These are phyloP conservation scores for Sinohyriopsis cumingii DNA, from an alignment of 2,888 invertebrate species.

Conservation along the genomic window DNA sequence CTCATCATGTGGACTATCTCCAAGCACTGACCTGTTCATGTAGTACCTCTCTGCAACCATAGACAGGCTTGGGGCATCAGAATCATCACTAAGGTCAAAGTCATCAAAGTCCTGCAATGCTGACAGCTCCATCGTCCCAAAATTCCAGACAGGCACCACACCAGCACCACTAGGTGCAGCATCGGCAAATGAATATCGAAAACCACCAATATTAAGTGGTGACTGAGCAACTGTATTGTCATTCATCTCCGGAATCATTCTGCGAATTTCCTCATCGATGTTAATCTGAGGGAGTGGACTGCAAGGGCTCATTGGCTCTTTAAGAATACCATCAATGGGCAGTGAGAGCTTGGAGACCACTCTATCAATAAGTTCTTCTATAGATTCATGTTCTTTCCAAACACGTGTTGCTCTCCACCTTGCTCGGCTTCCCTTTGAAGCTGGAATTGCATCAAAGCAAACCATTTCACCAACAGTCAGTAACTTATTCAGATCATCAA, in stretches of 20 bases:
- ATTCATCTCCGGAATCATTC: constrained; percentile 62
- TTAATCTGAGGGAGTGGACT: constrained; percentile 58
- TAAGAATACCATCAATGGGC: constrained; percentile 43
- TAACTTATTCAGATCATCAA: constrained; percentile 70
- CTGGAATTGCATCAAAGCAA: constrained; percentile 71
- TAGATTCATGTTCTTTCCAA: constrained; percentile 70
- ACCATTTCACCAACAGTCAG: constrained; percentile 69
- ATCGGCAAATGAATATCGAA: constrained; percentile 63
- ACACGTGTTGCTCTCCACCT: constrained; percentile 71
- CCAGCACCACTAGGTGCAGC: constrained; percentile 70
- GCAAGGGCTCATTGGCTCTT: constrained; percentile 37
- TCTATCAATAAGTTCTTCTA: constrained; percentile 62
- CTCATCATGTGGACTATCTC: constrained; percentile 54
- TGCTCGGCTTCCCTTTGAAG: constrained; percentile 71
- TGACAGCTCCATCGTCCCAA: constrained; percentile 60
- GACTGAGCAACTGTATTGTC: constrained; percentile 56
- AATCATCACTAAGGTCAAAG: constrained; percentile 59
- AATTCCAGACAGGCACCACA: constrained; percentile 70
- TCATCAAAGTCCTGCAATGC: constrained; percentile 63
- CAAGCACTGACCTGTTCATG: constrained; percentile 67
- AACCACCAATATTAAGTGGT: constrained; percentile 57
- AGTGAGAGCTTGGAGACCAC: constrained; percentile 56
- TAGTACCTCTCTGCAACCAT: constrained; percentile 70
- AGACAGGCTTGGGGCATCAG: constrained; percentile 57
- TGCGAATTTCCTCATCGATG: constrained; percentile 68